Evolutionary conservation across 2,888 invertebrate genomes (phyloP), one percentile per base, ranked within the genome.

Genomic region (Ditylenchus weischeri): DNA sequence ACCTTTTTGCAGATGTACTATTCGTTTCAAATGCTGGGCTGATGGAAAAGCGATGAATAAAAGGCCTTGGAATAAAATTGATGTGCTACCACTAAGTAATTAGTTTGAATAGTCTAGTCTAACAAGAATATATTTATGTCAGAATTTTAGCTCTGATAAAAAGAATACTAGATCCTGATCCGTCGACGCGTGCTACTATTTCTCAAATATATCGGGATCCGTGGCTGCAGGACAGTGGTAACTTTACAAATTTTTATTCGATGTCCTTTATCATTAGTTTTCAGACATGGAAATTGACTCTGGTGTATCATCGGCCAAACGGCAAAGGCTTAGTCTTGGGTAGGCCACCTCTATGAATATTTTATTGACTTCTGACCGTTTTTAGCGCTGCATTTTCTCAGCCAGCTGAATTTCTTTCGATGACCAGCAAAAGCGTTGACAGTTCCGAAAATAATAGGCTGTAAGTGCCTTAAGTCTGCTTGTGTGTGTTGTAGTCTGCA

Each of bases 181-280:
- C 91, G 0, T 86, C 86, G 21, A 86, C 87, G 65, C 87, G 94
- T 77, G 87, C 88, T 66, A 86, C 88, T 0, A 86, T 92, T 29
- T 84, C 86, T 23, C 87, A 89, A 79, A 89, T 92, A 71, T 87
- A 88, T 78, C 86, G 86, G 68, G 91, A 92, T 85, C 88, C 89
- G 71, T 93, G 92, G 92, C 85, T 83, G 72, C 19, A 36, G 29
- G 59, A 54, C 15, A 11, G 10, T 13, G 29, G 54, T 29, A 23
- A 51, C 10, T n/a, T n/a, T 51, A 18, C 29, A 29, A 29, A 29
- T 29, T 29, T 5, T 1, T 54, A 2, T 54, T 54, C n/a, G 23
- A 54, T 54, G 1, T 54, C 43, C 43, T 43, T 8, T 43, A 43
- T 43, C n/a, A 10, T 10, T 18, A n/a, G n/a, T 54, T 18, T 54